A percentile compares a stretch with the other conserved stretches of the same genome.
These are phyloP conservation scores for Anagyrus pseudococci DNA, from an alignment of 2,888 invertebrate species.

Conservation along the genomic window DNA sequence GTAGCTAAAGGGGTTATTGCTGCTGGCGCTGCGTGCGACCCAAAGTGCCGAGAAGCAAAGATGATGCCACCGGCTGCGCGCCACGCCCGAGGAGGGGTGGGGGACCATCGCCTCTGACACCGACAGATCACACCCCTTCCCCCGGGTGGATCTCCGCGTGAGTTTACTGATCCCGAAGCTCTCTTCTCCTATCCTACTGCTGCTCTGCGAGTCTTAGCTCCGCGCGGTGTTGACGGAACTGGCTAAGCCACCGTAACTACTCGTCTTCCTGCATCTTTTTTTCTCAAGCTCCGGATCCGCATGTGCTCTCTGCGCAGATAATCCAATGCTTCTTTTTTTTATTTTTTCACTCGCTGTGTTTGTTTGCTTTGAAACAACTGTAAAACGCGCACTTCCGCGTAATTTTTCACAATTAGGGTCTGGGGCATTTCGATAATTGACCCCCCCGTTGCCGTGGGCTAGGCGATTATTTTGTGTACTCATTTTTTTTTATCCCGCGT, in stretches of 20 bases:
- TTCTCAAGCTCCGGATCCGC: no score
- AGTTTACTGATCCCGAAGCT: no score
- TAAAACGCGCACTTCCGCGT: no score
- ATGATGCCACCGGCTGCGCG: constrained; percentile 13
- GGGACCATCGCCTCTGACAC: no score
- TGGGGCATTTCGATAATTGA: no score
- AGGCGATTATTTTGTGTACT: no score
- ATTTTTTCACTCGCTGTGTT: no score
- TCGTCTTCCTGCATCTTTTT: background rate
- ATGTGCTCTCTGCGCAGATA: background rate
- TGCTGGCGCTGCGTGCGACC: constrained; percentile 19
- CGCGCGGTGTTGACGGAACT: background rate
- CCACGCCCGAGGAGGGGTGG: background rate
- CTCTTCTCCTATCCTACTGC: background rate
- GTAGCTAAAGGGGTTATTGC: background rate
- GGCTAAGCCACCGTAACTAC: background rate
- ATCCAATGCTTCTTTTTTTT: no score
- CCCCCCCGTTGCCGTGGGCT: no score
- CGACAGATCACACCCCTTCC: constrained; percentile 59
- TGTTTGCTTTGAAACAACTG: no score
- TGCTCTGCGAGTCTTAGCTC: constrained; percentile 2
- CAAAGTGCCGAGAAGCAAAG: background rate
- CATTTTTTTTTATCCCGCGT: no score
- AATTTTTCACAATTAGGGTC: no score
- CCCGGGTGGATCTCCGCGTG: constrained; percentile 53